Evolutionary conservation across 2,888 invertebrate species (phyloP).

Genomic region (Lasioglossum vierecki): DNA sequence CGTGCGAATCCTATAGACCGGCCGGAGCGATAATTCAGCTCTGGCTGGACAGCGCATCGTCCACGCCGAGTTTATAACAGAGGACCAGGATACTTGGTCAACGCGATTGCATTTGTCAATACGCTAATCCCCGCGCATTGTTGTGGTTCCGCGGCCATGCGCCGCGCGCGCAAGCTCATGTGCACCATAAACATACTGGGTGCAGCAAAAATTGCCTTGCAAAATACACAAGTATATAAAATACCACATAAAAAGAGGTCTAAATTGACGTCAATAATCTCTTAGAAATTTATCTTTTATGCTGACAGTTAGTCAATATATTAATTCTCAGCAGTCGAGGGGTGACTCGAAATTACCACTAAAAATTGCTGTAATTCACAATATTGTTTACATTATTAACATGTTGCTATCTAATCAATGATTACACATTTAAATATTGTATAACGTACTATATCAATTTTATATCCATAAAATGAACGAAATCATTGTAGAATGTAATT

Average conservation of each 20-base stretch:
- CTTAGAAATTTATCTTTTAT: not conserved
- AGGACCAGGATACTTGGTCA: constrained; percentile 44
- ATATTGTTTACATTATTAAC: no score
- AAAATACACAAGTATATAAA: not conserved
- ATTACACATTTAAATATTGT: no score
- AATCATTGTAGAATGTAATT: no score
- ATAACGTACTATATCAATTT: no score
- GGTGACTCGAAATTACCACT: no score
- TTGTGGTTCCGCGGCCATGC: constrained; percentile 29
- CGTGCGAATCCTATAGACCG: constrained; percentile 53
- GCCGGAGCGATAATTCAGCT: constrained; percentile 48
- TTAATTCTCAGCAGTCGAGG: no score
- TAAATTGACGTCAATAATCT: not conserved
- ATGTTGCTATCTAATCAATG: no score
- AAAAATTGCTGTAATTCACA: no score
- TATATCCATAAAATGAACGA: no score
- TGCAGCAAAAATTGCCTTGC: not conserved
- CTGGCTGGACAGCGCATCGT: constrained; percentile 32
- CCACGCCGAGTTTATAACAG: constrained; percentile 34
- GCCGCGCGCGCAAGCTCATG: not conserved
- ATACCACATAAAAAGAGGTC: not conserved
- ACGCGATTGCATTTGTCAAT: constrained; percentile 59
- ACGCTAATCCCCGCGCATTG: constrained; percentile 55
- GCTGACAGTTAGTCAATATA: not conserved
- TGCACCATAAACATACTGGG: not conserved